Base-by-base conservation (phyloP, 2,113 vertebrate genomes). In the Puntigrus tetrazona region DNA sequence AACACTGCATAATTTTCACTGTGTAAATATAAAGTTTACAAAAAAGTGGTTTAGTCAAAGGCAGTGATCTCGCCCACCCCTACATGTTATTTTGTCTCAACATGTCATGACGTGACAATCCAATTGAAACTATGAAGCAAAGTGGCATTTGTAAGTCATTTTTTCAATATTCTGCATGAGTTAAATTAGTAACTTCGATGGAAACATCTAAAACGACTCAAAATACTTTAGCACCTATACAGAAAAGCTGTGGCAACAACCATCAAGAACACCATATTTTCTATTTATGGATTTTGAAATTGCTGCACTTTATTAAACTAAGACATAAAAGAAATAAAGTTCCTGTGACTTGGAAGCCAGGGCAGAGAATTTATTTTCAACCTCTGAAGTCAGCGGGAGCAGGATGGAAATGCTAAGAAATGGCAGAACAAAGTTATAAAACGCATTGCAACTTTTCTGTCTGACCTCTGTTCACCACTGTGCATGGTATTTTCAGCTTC, bases 401-500 rank as follows among this genome's bases (percentile, higher is more conserved):
- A 5, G 47, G 45, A 52, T 22, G 27, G 43, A 76, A 76, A 76
- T 76, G 16, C 45, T 31, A 52, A 4, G 29, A 31, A 76, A 52
- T 76, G 73, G 45, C 73, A 76, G 73, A 3, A 52, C 45, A 34
- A 52, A 75, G 72, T 50, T 75, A 27, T 50, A 50, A 74, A 20
- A 75, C 7, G 11, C 16, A 10, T 14, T 76, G 16, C 20, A 50
- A 76, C 27, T 76, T 76, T 76, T 76, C 27, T 29, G 45, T 31
- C 45, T 76, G 73, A 22, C 45, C 47, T 76, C 45, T 52, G 47
- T 34, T 50, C 27, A 52, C 8, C 73, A 52, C 27, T 31, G 43
- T 45, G 43, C n/a, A 25, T 75, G 73, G 73, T 76, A 52, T 75
- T 76, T 76, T 34, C 27, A 52, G 73, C 73, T 34, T 50, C 6